Evolutionary conservation across 2,888 invertebrate genomes (phyloP).

Genomic region (Drosophila borborema): DNA sequence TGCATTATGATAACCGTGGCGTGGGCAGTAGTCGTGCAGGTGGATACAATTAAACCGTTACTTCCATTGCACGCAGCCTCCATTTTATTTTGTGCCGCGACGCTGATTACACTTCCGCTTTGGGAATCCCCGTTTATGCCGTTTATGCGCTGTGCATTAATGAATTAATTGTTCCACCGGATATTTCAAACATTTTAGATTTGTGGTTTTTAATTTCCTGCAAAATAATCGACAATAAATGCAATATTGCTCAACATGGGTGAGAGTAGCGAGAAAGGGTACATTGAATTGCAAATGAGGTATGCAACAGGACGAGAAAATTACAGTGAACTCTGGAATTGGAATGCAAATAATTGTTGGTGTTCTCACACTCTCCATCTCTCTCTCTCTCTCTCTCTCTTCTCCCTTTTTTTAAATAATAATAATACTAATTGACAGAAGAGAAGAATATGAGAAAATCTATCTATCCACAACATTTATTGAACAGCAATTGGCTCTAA

Average conservation of each 20-base stretch:
- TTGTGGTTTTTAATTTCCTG: conserved; percentile 82
- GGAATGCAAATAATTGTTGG: background rate
- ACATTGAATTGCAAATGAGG: background rate
- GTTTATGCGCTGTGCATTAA: conserved; percentile 55
- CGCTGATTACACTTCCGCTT: conserved; percentile 75
- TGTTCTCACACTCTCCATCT: background rate
- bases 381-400: too few relatives aligned
- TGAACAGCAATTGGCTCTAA: background rate
- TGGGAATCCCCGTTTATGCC: conserved; percentile 20
- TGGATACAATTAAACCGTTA: conserved; percentile 51
- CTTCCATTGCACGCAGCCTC: conserved; percentile 23
- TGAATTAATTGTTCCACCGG: conserved; percentile 80
- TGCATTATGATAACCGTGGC: conserved; percentile 37
- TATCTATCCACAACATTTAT: too few relatives aligned
- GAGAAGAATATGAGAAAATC: too few relatives aligned
- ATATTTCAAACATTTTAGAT: conserved; percentile 82
- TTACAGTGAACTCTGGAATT: too few relatives aligned
- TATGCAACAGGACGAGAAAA: background rate
- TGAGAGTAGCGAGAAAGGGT: background rate
- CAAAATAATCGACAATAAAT: conserved; percentile 61
- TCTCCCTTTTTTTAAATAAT: too few relatives aligned
- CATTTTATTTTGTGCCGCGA: conserved; percentile 42
- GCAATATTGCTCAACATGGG: background rate
- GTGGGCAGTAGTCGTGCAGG: background rate
- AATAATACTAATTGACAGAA: too few relatives aligned